Evolutionary conservation across 2,888 invertebrate species (phyloP).

Genomic region (Nematopogon swammerdamellus): DNA sequence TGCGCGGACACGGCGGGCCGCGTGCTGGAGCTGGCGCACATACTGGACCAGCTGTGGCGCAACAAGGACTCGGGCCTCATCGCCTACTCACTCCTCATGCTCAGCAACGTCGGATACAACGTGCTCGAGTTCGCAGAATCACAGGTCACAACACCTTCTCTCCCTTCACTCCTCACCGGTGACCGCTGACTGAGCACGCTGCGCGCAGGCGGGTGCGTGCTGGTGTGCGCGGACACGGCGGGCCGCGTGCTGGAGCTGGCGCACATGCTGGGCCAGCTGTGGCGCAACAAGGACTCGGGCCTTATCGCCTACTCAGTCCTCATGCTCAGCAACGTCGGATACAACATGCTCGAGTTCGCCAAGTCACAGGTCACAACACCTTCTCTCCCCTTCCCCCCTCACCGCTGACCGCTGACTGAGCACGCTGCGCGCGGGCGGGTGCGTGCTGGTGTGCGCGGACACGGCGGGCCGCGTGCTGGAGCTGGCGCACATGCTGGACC

Average conservation of each 20-base stretch:
- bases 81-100: conserved; percentile 88
- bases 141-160: too few relatives aligned
- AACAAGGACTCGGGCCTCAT: conserved; percentile 94
- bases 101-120: conserved; percentile 97
- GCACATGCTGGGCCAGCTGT: conserved; percentile 92
- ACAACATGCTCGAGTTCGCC: conserved; percentile 98
- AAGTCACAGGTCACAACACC: conserved; percentile 74
- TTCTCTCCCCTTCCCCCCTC: too few relatives aligned
- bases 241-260: conserved; percentile 94
- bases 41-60: conserved; percentile 92
- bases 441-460: conserved; percentile 93
- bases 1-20: conserved; percentile 97
- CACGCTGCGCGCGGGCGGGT: conserved; percentile 91
- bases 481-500: conserved; percentile 93
- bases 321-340: conserved; percentile 93
- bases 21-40: conserved; percentile 92
- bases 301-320: conserved; percentile 92
- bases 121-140: conserved; percentile 99
- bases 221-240: conserved; percentile 95
- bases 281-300: conserved; percentile 95
- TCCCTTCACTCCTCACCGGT: too few relatives aligned
- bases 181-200: too few relatives aligned
- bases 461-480: conserved; percentile 97
- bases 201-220: conserved; percentile 90
- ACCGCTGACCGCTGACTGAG: too few relatives aligned